A percentile compares a stretch with the other conserved stretches of the same genome.
Evolutionary conservation across 2,113 vertebrate species (phyloP).

Genomic region (Gasterosteus nipponicus): DNA sequence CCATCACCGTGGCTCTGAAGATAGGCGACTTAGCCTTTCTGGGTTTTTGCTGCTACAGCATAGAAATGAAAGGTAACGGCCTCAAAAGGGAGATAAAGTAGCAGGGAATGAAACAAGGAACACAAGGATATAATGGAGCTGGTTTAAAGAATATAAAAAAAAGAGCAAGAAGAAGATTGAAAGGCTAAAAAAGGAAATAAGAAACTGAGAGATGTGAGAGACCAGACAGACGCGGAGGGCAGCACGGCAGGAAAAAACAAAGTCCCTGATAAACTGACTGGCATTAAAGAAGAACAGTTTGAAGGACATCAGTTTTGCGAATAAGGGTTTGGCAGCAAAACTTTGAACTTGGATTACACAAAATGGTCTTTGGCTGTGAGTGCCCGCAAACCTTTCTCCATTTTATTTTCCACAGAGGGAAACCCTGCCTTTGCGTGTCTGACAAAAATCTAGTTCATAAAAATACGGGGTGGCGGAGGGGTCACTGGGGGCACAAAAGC

Average conservation of each 20-base stretch:
- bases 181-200: not conserved
- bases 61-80: not conserved
- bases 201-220: not conserved
- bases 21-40: not conserved
- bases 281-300: not conserved
- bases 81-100: not conserved
- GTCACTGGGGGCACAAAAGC: not conserved
- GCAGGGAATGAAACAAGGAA: constrained; percentile 4
- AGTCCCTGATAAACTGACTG: constrained; percentile 11
- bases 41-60: not conserved
- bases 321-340: not conserved
- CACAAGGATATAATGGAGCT: not conserved
- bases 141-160: not conserved
- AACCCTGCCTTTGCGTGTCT: not conserved
- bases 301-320: not conserved
- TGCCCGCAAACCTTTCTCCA: not conserved
- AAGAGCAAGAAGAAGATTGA: not conserved
- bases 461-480: not conserved
- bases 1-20: not conserved
- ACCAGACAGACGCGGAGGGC: not conserved
- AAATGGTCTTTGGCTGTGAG: not conserved
- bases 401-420: not conserved
- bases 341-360: not conserved
- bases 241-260: not conserved
- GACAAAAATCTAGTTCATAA: not conserved